These are phyloP conservation scores for Nyctalus aviator DNA, from an alignment of 2,797 vertebrate species.

Conservation along the genomic window DNA sequence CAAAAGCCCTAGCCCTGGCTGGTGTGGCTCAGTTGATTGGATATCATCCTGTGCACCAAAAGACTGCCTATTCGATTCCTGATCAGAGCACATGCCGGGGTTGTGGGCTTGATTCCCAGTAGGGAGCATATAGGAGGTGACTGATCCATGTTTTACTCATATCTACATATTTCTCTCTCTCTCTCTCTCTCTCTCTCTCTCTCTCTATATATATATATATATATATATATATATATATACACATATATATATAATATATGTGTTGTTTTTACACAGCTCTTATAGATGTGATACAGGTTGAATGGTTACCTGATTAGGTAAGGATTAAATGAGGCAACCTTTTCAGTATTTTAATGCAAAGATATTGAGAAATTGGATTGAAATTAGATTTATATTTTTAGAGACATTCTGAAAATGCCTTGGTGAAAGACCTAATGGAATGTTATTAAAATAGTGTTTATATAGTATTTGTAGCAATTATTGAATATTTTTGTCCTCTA, in stretches of 20 bases:
- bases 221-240: too few species aligned
- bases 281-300: not conserved
- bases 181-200: too few species aligned
- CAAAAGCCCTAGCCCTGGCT: not conserved
- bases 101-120: not conserved
- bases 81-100: not conserved
- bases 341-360: not conserved
- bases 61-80: not conserved
- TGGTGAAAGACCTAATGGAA: conserved; percentile 19
- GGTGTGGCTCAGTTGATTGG: not conserved
- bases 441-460: not conserved
- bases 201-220: too few species aligned
- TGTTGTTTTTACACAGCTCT: not conserved
- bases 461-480: not conserved
- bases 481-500: not conserved
- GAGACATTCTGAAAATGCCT: conserved; percentile 40
- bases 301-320: not conserved
- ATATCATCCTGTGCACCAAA: not conserved
- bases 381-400: not conserved
- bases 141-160: not conserved
- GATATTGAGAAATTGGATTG: too few species aligned
- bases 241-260: too few species aligned
- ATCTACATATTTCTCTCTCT: not conserved
- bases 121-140: not conserved
- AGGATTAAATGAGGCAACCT: not conserved